These are phyloP conservation scores for Fragum whitleyi DNA, from an alignment of 2,888 invertebrate species.

Conservation along the genomic window DNA sequence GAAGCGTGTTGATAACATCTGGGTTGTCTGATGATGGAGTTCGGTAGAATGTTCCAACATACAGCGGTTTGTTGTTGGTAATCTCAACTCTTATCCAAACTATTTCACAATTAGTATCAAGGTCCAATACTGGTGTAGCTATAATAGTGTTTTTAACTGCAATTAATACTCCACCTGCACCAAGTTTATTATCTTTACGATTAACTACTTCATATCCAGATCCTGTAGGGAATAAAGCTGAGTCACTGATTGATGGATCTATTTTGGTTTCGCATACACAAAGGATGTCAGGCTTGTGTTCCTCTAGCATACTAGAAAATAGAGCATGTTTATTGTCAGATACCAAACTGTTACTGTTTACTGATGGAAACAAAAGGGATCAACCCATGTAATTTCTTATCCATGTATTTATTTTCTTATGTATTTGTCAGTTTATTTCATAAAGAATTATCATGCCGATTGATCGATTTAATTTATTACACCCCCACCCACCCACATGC, in stretches of 20 bases:
- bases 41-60: constrained; percentile 34
- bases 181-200: no score
- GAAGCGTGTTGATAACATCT: constrained; percentile 10
- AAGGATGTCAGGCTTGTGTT: no score
- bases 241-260: constrained; percentile 24
- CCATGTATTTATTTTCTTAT: no score
- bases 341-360: constrained; percentile 34
- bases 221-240: no score
- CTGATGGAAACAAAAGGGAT: no score
- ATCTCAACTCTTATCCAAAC: constrained; percentile 29
- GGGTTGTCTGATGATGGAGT: constrained; percentile 26
- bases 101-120: constrained; percentile 28
- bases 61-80: constrained; percentile 22
- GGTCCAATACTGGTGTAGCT: constrained; percentile 27
- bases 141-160: constrained; percentile 31
- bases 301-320: constrained; percentile 5
- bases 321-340: constrained; percentile 36
- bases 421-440: no score
- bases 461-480: no score
- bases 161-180: constrained; percentile 30
- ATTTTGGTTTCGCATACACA: no score
- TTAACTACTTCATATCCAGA: no score
- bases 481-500: not conserved
- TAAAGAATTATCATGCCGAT: no score
- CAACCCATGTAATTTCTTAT: not conserved